phyloP scores from a whole-genome alignment of 1,140 invertebrate species.

The Aporrectodea caliginosa region DNA sequence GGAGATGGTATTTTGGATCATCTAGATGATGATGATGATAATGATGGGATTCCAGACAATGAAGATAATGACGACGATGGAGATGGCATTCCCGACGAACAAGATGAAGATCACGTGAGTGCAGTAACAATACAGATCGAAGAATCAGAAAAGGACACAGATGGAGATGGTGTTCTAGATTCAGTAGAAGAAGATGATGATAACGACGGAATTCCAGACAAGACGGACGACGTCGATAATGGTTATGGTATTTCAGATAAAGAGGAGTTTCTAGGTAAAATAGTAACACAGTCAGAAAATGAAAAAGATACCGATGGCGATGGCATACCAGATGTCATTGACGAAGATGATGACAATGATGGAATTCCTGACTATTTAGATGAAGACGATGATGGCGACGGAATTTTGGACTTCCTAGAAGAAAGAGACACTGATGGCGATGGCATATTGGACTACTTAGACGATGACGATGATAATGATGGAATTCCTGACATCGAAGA shows the following conservation, averaged over 20 bases:
- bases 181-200: slow-evolving; percentile 17
- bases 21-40: slow-evolving; percentile 34
- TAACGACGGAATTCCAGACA: background rate
- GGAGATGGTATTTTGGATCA: slow-evolving; percentile 34
- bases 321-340: slow-evolving; percentile 33
- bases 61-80: slow-evolving; percentile 32
- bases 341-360: slow-evolving; percentile 35
- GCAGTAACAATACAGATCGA: background rate
- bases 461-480: slow-evolving; percentile 26
- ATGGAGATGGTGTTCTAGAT: slow-evolving; percentile 27
- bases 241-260: slow-evolving; percentile 33
- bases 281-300: background rate
- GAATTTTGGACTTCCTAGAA: slow-evolving; percentile 12
- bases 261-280: slow-evolving; percentile 27
- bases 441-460: background rate
- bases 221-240: slow-evolving; percentile 17
- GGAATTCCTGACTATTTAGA: slow-evolving; percentile 33
- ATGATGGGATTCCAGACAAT: slow-evolving; percentile 34
- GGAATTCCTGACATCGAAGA: background rate
- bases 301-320: slow-evolving; percentile 29
- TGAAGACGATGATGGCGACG: slow-evolving; percentile 13
- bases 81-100: slow-evolving; percentile 32
- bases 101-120: slow-evolving; percentile 27
- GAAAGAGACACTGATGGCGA: slow-evolving; percentile 27
- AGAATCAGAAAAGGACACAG: slow-evolving; percentile 8